A percentile compares a stretch with the other conserved stretches of the same genome.
These are phyloP conservation scores for Catocala nupta DNA, from an alignment of 2,888 invertebrate species.

Conservation along the genomic window DNA sequence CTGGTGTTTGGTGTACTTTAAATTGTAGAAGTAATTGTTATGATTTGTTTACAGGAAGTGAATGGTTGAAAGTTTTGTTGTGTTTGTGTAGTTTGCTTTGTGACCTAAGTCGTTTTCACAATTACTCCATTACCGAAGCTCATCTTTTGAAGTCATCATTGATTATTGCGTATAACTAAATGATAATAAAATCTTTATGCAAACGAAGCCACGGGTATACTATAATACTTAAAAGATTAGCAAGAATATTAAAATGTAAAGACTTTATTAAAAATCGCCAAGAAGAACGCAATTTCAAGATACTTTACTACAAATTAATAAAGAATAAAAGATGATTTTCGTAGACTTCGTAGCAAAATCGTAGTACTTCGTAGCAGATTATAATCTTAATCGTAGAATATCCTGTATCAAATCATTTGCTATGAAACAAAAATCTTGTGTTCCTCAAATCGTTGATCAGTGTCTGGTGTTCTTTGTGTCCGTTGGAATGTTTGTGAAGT, in stretches of 20 bases:
- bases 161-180: too few relatives aligned
- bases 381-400: not conserved
- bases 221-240: not conserved
- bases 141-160: too few relatives aligned
- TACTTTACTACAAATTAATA: slow-evolving; percentile 1
- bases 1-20: not conserved
- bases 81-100: too few relatives aligned
- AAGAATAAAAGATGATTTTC: not conserved
- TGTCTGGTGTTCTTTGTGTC: too few relatives aligned
- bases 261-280: not conserved
- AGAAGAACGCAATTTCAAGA: not conserved
- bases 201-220: too few relatives aligned
- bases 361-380: slow-evolving; percentile 13
- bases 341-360: slow-evolving; percentile 4
- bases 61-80: not conserved
- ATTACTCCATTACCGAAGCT: too few relatives aligned
- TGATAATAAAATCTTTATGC: too few relatives aligned
- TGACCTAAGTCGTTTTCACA: too few relatives aligned
- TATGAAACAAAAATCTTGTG: too few relatives aligned
- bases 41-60: slow-evolving; percentile 1
- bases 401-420: too few relatives aligned
- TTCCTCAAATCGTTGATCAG: too few relatives aligned
- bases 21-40: not conserved
- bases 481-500: too few relatives aligned
- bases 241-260: not conserved